Evolutionary conservation across 53 echinoderm and acorn worm genomes (phyloP), one percentile per base, ranked within the genome.

Genomic region (Echinarachnius parma): DNA sequence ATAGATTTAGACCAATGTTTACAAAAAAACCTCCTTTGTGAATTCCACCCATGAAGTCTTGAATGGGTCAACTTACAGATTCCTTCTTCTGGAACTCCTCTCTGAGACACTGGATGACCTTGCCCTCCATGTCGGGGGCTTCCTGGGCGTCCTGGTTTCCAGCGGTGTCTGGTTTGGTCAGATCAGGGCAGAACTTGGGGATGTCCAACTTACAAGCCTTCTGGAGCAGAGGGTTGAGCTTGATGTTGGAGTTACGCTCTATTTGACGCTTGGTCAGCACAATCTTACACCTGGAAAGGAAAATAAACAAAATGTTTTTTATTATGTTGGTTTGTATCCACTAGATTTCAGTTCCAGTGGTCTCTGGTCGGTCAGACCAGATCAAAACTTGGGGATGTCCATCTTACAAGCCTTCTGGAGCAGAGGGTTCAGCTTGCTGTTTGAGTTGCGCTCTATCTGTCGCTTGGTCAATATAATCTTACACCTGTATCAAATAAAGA

Each of bases 381-480:
- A n/a, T n/a, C 91, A 91, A 70, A 85, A 98, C 61, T 98, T 98
- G 16, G 80, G 77, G 61, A 98, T 98, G 75, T 98, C 98, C 44
- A 81, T 42, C 9, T 61, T 63, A 50, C 98, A 98, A 22, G 91
- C 83, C 34, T 92, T 85, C 74, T 75, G 84, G 22, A 98, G 28
- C 23, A 60, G 48, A 7, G 92, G 86, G 75, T 91, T 98, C 16
- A 98, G 77, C 22, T 84, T 76, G 78, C 59, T 91, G 64, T 98
- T 87, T 9, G 68, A 76, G 42, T 76, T 85, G 53, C 86, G 64
- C 37, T 88, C 80, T 5, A 85, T 70, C 78, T 76, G 67, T 9
- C 98, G 56, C 59, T 88, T 87, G 50, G 80, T 78, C 30, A 98
- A 60, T 20, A 91, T 76, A 5, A 76, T 57, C 44, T 77, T 85